A percentile compares a stretch with the other conserved stretches of the same genome.
These are phyloP conservation scores for Amblyjoppa proteus DNA, from an alignment of 2,888 invertebrate species.

Conservation along the genomic window DNA sequence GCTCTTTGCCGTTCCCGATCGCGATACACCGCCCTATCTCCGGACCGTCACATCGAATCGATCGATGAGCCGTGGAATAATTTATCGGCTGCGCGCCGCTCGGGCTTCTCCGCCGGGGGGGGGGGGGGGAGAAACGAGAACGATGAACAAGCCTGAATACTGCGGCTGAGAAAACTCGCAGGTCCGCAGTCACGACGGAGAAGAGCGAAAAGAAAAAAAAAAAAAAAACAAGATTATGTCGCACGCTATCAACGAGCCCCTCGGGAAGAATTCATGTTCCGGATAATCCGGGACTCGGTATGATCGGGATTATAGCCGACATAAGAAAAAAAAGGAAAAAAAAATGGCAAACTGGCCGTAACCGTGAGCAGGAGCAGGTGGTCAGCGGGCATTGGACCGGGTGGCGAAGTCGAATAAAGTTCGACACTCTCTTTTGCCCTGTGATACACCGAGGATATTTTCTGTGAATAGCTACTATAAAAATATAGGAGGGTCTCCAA, in stretches of 20 bases:
- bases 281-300: conserved; percentile 3
- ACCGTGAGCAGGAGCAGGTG: background rate
- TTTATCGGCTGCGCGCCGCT: conserved; percentile 46
- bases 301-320: conserved; percentile 28
- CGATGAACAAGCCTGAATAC: conserved; percentile 20
- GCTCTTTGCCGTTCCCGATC: background rate
- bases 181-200: conserved; percentile 22
- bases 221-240: conserved; percentile 45
- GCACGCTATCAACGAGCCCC: conserved; percentile 48
- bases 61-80: conserved; percentile 56
- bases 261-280: conserved; percentile 28
- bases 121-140: background rate
- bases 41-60: conserved; percentile 16
- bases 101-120: conserved; percentile 23
- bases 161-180: conserved; percentile 29
- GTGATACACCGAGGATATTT: background rate
- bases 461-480: background rate
- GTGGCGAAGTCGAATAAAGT: background rate
- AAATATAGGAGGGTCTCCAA: background rate
- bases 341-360: conserved; percentile 20
- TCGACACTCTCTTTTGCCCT: background rate
- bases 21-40: conserved; percentile 3
- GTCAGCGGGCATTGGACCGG: background rate
- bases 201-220: conserved; percentile 25
- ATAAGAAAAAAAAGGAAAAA: background rate